These are phyloP conservation scores for Conops quadrifasciatus DNA, from an alignment of 2,888 invertebrate genomes.

Conservation along the genomic window DNA sequence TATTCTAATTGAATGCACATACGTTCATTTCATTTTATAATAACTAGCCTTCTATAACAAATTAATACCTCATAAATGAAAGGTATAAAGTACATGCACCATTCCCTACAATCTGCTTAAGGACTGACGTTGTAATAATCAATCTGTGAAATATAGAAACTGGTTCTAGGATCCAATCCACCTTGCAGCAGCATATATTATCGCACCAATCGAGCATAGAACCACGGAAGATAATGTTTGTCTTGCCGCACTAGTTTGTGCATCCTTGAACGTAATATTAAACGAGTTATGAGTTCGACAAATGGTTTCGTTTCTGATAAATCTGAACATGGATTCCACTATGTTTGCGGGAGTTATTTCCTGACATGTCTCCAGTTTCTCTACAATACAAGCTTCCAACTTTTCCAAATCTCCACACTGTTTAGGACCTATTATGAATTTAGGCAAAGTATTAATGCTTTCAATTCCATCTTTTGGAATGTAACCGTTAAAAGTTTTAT, in stretches of 20 bases:
- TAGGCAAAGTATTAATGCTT: constrained; percentile 67
- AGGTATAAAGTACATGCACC: too few relatives aligned
- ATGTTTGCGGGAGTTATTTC: constrained; percentile 62
- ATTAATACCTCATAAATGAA: too few relatives aligned
- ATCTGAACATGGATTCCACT: constrained; percentile 61
- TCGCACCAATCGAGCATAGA: background rate
- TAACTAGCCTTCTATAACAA: too few relatives aligned
- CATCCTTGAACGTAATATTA: background rate
- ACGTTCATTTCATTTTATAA: too few relatives aligned
- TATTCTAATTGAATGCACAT: too few relatives aligned
- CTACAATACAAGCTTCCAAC: constrained; percentile 58
- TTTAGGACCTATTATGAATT: constrained; percentile 70
- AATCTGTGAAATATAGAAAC: too few relatives aligned
- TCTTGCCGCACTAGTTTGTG: constrained; percentile 15
- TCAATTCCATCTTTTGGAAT: constrained; percentile 64
- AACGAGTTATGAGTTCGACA: constrained; percentile 47
- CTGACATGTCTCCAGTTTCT: constrained; percentile 54
- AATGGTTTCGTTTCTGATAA: constrained; percentile 59
- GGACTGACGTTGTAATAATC: too few relatives aligned
- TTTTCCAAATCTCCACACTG: constrained; percentile 59
- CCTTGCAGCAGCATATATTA: background rate
- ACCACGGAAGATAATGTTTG: background rate
- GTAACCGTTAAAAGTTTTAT: constrained; percentile 70
- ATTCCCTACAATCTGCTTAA: too few relatives aligned
- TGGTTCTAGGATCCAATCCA: constrained; percentile 3